Percentiles rank a stretch among this genome's conserved stretches.
phyloP scores from a whole-genome alignment of 2,797 vertebrate species.

The Carcharodon carcharias region DNA sequence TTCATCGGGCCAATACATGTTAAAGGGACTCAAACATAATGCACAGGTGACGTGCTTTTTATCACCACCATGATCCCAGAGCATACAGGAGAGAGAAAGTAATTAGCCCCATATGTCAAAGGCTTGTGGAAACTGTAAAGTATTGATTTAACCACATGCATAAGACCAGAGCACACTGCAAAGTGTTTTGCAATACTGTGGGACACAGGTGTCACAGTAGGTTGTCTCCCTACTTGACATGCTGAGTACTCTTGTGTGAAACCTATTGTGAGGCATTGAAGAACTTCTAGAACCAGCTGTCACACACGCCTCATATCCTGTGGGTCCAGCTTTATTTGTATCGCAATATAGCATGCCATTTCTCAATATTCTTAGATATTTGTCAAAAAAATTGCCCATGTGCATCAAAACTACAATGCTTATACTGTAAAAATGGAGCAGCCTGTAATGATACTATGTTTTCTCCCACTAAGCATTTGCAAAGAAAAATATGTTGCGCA shows the following conservation, averaged over 20 bases:
- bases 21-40: not conserved
- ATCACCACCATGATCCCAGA: not conserved
- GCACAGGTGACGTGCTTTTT: not conserved
- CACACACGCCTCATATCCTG: not conserved
- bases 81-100: not conserved
- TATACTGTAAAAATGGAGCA: not conserved
- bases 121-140: not conserved
- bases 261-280: conserved; percentile 13
- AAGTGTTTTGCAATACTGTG: not conserved
- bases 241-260: not conserved
- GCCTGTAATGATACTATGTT: not conserved
- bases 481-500: too few relatives aligned
- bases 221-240: conserved; percentile 9
- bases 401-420: not conserved
- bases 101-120: conserved; percentile 30
- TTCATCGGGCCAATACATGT: not conserved
- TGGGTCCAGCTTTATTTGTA: not conserved
- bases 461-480: not conserved
- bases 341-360: not conserved
- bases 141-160: conserved; percentile 21
- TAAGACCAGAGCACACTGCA: not conserved
- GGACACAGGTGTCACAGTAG: conserved; percentile 33
- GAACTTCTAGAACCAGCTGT: conserved; percentile 32
- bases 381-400: not conserved
- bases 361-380: not conserved